Evolutionary conservation across 2,797 vertebrate species (phyloP).

Genomic region (Hybognathus amarus): DNA sequence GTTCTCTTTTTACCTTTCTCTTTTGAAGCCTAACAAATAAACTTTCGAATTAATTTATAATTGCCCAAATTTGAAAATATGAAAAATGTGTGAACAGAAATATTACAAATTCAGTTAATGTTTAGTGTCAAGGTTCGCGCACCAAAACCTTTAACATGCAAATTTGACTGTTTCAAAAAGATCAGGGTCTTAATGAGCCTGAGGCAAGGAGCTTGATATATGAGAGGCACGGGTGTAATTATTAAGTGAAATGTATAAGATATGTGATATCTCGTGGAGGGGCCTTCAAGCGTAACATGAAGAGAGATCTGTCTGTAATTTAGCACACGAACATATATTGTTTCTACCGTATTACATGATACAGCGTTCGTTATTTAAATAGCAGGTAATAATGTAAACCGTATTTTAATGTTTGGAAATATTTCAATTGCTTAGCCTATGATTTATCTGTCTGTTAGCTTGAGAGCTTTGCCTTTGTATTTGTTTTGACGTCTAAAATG

Average conservation of each 20-base stretch:
- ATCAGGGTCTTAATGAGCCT: conserved; percentile 73
- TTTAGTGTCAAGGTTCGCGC: conserved; percentile 55
- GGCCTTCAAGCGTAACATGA: conserved; percentile 48
- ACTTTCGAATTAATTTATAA: conserved; percentile 41
- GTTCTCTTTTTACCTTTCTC: neutral
- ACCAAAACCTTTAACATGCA: conserved; percentile 75
- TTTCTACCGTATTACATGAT: conserved; percentile 32
- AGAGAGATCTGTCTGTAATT: conserved; percentile 49
- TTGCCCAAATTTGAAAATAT: neutral
- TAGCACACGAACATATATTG: conserved; percentile 38
- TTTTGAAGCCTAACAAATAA: neutral
- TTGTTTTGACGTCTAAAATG: neutral
- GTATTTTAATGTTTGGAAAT: neutral
- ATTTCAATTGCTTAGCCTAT: neutral
- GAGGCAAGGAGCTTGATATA: conserved; percentile 75
- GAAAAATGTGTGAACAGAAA: neutral
- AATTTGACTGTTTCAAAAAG: conserved; percentile 71
- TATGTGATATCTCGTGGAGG: conserved; percentile 53
- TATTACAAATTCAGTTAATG: conserved; percentile 21
- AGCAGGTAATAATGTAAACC: neutral
- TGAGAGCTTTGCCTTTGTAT: neutral
- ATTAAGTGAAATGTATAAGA: conserved; percentile 71
- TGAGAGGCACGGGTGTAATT: conserved; percentile 78
- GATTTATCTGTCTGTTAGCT: neutral
- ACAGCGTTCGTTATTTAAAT: neutral